Evolutionary conservation across 2,797 vertebrate species (phyloP).

Genomic region (Cirrhinus molitorella): DNA sequence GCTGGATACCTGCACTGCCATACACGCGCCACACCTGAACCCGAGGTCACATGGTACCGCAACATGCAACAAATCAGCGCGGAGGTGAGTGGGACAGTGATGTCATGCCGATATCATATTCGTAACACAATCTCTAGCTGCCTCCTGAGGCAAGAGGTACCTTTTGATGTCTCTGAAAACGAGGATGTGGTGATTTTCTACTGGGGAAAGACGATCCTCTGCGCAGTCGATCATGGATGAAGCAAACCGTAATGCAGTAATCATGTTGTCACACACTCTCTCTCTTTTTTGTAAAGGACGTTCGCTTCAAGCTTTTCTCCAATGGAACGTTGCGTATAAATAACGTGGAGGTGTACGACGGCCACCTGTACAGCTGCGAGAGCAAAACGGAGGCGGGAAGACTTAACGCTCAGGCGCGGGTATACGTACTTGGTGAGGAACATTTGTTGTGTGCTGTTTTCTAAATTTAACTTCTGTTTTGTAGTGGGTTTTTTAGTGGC

Average conservation of each 20-base stretch:
- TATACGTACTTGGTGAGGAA: conserved; percentile 81
- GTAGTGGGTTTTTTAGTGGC: neutral
- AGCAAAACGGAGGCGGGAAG: conserved; percentile 82
- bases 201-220: neutral
- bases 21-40: conserved; percentile 81
- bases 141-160: neutral
- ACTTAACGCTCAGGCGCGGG: conserved; percentile 78
- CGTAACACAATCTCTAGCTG: neutral
- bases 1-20: conserved; percentile 86
- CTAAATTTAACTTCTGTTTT: neutral
- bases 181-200: neutral
- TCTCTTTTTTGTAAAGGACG: conserved; percentile 71
- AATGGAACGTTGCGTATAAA: conserved; percentile 88
- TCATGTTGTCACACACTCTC: neutral
- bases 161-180: neutral
- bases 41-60: conserved; percentile 83
- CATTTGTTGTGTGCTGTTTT: neutral
- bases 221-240: neutral
- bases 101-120: conserved; percentile 2
- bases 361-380: conserved; percentile 82
- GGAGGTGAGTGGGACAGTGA: conserved; percentile 72
- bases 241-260: neutral
- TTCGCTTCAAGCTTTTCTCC: conserved; percentile 80
- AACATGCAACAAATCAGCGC: conserved; percentile 79
- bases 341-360: conserved; percentile 87